A percentile compares a stretch with the other conserved stretches of the same genome.
Conservation (phyloP, 1,140 invertebrate species). For the Meloidogyne chitwoodi region DNA sequence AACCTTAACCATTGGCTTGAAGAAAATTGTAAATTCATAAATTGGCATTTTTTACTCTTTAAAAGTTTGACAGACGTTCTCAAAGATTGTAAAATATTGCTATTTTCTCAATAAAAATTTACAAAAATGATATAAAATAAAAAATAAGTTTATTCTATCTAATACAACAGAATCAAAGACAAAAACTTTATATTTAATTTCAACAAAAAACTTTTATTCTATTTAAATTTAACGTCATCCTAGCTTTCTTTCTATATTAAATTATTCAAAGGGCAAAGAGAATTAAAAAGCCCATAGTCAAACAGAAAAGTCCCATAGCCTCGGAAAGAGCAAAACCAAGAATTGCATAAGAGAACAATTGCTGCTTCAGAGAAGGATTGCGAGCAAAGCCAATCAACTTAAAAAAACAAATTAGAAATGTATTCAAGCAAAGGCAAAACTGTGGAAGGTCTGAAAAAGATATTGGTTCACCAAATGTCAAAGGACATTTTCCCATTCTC, state of each 20-base stretch:
- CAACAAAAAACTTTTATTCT: neutral
- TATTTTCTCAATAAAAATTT: too few relatives aligned
- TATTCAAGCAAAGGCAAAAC: too few relatives aligned
- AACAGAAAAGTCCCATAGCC: constrained; percentile 99
- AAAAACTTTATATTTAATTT: neutral
- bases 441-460: too few relatives aligned
- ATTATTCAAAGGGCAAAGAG: constrained; percentile 86
- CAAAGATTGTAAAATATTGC: neutral
- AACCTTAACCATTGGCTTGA: constrained; percentile 51
- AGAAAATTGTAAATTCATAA: constrained; percentile 55
- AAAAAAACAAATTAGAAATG: neutral
- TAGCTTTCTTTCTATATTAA: neutral
- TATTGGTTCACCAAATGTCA: too few relatives aligned
- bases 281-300: constrained; percentile 99
- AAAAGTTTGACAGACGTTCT: neutral
- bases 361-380: constrained; percentile 95
- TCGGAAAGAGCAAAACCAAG: constrained; percentile 89
- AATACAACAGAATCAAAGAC: neutral
- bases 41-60: constrained; percentile 45
- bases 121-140: neutral
- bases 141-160: neutral
- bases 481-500: too few relatives aligned
- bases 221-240: neutral
- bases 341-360: constrained; percentile 73
- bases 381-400: constrained; percentile 65